Conservation (phyloP, 2,888 invertebrate genomes). For the Cryptosula pallasiana region DNA sequence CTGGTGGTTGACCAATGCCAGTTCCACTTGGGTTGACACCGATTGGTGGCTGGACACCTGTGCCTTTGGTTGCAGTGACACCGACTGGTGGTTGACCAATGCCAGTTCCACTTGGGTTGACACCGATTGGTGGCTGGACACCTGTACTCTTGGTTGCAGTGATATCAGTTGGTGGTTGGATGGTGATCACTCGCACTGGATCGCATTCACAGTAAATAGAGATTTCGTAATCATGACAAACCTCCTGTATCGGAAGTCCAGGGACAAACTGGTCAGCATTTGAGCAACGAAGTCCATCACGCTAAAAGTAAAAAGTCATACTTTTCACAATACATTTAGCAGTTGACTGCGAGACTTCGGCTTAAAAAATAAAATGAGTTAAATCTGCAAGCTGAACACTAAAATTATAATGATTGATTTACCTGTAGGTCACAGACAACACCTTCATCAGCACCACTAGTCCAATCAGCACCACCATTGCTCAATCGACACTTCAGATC, state of each 20-base stretch:
- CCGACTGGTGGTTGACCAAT: too few relatives aligned
- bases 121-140: not conserved
- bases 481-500: not conserved
- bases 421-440: slow-evolving; percentile 19
- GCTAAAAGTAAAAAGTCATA: not conserved
- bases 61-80: too few relatives aligned
- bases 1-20: too few relatives aligned
- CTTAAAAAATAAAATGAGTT: too few relatives aligned
- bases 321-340: too few relatives aligned
- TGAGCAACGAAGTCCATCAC: slow-evolving; percentile 12
- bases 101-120: too few relatives aligned
- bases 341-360: too few relatives aligned
- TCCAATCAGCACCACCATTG: not conserved
- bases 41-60: too few relatives aligned
- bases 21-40: too few relatives aligned
- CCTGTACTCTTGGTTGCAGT: not conserved
- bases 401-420: not conserved
- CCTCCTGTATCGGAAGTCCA: not conserved
- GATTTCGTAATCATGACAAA: slow-evolving; percentile 10
- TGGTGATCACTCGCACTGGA: not conserved
- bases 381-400: too few relatives aligned
- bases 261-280: slow-evolving; percentile 11
- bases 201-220: slow-evolving; percentile 2
- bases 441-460: not conserved
- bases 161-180: not conserved